Conservation (phyloP, 2,888 invertebrate species). For the Ypsolopha sequella region DNA sequence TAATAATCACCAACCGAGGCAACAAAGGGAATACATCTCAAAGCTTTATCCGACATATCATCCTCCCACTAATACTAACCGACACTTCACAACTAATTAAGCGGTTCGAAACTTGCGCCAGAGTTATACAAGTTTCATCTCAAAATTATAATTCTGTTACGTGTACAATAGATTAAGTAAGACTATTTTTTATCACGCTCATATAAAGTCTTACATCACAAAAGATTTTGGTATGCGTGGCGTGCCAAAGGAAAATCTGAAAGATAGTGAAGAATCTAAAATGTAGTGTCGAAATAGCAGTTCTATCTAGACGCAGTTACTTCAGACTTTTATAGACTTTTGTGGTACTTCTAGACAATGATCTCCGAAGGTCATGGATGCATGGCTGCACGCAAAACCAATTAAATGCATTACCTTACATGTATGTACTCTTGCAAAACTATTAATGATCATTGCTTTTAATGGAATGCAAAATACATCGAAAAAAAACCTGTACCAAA, state of each 20-base stretch:
- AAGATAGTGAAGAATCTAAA: background rate
- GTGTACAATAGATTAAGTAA: background rate
- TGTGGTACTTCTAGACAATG: conserved; percentile 15
- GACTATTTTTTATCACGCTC: background rate
- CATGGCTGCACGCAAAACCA: conserved; percentile 31
- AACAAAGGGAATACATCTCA: background rate
- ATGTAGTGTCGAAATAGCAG: too few species aligned
- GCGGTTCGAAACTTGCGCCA: background rate
- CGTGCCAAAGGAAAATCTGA: background rate
- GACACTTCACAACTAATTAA: background rate
- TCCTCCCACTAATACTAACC: background rate
- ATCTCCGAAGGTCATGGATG: conserved; percentile 43
- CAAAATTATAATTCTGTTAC: background rate
- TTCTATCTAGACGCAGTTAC: too few species aligned
- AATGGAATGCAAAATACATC: too few species aligned
- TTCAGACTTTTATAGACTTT: too few species aligned
- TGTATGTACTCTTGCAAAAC: too few species aligned
- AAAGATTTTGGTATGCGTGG: background rate
- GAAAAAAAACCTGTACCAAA: conserved; percentile 9
- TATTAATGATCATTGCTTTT: too few species aligned
- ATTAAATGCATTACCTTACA: too few species aligned
- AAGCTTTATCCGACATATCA: background rate
- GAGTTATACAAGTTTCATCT: too few species aligned
- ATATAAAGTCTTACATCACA: background rate
- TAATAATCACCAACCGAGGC: background rate